Conservation (phyloP, 2,888 invertebrate species). For the Tiliacea citrago region DNA sequence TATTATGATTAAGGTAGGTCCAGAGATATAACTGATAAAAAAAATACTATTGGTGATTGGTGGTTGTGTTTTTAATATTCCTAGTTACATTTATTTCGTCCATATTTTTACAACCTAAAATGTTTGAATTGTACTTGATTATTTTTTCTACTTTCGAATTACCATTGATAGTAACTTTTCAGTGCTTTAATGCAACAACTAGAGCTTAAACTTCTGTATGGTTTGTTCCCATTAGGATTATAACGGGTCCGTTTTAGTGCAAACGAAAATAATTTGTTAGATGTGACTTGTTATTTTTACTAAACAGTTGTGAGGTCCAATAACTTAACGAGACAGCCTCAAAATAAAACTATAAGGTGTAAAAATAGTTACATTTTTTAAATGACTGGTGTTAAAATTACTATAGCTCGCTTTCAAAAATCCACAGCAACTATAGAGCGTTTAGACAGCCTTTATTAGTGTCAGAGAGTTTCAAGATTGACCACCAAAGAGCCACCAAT, state of each 20-base stretch:
- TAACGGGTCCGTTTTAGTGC: background rate
- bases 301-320: too few species aligned
- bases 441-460: too few species aligned
- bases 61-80: background rate
- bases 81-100: background rate
- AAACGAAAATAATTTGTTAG: background rate
- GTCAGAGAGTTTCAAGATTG: too few species aligned
- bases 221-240: background rate
- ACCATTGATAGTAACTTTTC: background rate
- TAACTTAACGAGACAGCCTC: background rate
- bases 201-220: background rate
- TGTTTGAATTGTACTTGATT: background rate
- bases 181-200: background rate
- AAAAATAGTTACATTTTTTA: background rate
- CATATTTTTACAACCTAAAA: background rate
- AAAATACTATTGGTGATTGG: background rate
- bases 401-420: background rate
- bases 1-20: slow-evolving; percentile 8
- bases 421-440: too few species aligned
- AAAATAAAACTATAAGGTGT: background rate
- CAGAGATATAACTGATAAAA: background rate
- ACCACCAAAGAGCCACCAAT: background rate
- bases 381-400: background rate
- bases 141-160: background rate
- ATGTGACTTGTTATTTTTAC: background rate